Conservation (phyloP, 2,888 invertebrate species). For the Folsomia candida region DNA sequence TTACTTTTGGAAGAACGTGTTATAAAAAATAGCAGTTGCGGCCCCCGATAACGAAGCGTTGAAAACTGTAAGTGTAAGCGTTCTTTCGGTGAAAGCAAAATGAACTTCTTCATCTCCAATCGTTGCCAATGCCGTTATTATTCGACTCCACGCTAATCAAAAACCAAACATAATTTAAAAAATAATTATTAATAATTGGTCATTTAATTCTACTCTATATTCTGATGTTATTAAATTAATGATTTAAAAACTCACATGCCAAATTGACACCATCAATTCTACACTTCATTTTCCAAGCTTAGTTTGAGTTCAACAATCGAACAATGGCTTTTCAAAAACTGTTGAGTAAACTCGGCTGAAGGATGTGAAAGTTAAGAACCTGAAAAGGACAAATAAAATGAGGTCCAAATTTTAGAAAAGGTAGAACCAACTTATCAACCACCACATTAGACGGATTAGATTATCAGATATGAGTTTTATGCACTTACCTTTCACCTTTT, state of each 20-base stretch:
- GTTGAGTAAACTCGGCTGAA: no score
- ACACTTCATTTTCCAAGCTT: constrained; percentile 32
- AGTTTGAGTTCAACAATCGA: no score
- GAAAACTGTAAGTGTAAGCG: constrained; percentile 29
- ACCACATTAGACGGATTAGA: no score
- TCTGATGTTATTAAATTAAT: no score
- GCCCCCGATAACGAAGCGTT: constrained; percentile 31
- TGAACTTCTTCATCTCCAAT: constrained; percentile 41
- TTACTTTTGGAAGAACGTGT: constrained; percentile 36
- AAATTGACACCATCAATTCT: constrained; percentile 18
- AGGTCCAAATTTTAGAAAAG: no score
- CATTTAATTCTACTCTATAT: background rate
- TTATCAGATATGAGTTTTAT: no score
- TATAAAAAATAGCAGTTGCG: constrained; percentile 32
- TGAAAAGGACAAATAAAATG: no score
- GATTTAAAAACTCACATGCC: constrained; percentile 22
- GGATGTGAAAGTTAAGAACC: no score
- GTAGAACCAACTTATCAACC: no score
- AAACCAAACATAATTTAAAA: background rate
- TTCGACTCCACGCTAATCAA: constrained; percentile 39
- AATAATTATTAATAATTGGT: background rate
- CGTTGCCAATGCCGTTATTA: constrained; percentile 35
- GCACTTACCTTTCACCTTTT: no score
- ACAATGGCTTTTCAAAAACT: no score
- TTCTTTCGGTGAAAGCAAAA: constrained; percentile 29